Evolutionary conservation across 2,888 invertebrate species (phyloP).

Genomic region (Ernsta delagoae): DNA sequence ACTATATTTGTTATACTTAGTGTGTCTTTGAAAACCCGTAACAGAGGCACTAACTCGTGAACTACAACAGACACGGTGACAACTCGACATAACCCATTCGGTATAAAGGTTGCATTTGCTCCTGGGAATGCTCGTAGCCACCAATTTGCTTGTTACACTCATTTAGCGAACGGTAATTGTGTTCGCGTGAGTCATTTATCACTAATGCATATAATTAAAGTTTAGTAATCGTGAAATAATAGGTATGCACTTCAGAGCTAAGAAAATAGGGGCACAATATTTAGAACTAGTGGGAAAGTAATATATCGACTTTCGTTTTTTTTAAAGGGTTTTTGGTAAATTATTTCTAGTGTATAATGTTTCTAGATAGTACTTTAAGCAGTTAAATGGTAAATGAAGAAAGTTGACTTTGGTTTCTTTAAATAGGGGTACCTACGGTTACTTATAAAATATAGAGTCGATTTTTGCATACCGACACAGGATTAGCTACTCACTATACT

Average conservation of each 20-base stretch:
- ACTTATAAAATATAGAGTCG: too few species aligned
- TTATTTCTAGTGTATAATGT: too few species aligned
- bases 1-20: too few species aligned
- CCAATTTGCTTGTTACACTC: slow-evolving; percentile 22
- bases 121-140: slow-evolving; percentile 18
- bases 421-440: too few species aligned
- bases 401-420: too few species aligned
- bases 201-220: slow-evolving; percentile 14
- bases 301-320: too few species aligned
- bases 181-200: slow-evolving; percentile 13
- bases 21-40: too few species aligned
- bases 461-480: too few species aligned
- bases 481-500: too few species aligned
- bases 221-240: background rate
- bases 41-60: background rate
- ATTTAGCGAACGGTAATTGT: slow-evolving; percentile 14
- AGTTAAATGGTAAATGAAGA: too few species aligned
- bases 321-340: too few species aligned
- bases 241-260: background rate
- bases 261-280: background rate
- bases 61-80: background rate
- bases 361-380: too few species aligned
- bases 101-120: slow-evolving; percentile 17
- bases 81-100: background rate
- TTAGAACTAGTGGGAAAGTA: background rate